These are phyloP conservation scores for Zaprionus capensis DNA, from an alignment of 1,140 invertebrate genomes.

Conservation along the genomic window DNA sequence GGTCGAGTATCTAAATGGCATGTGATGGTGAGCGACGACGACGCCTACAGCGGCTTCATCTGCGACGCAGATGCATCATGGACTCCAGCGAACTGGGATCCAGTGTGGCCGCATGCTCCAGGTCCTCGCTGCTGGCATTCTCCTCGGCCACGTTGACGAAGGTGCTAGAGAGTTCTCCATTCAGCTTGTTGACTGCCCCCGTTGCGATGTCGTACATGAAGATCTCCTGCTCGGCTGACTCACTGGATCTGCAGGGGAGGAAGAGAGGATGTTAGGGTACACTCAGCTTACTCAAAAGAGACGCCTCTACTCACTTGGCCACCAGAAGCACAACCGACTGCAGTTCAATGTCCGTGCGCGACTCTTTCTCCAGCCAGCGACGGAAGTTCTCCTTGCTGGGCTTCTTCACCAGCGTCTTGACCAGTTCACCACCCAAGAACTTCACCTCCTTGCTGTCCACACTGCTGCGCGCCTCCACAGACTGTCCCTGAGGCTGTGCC, in stretches of 20 bases:
- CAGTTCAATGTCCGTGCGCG: constrained; percentile 88
- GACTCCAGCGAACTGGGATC: constrained; percentile 85
- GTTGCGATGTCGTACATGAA: constrained; percentile 92
- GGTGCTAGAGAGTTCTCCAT: constrained; percentile 90
- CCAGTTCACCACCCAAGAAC: constrained; percentile 88
- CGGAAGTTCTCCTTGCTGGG: constrained; percentile 91
- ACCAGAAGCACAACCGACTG: constrained; percentile 92
- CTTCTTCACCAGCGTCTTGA: constrained; percentile 90
- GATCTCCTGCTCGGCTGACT: constrained; percentile 88
- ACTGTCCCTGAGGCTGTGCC: constrained; percentile 69
- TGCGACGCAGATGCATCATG: constrained; percentile 81
- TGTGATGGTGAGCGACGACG: constrained; percentile 46
- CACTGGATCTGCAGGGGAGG: constrained; percentile 48
- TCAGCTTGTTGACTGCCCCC: constrained; percentile 88
- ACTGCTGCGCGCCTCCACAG: constrained; percentile 66
- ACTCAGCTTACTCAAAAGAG: neutral
- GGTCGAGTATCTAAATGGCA: constrained; percentile 76
- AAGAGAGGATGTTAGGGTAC: neutral
- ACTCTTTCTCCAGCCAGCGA: constrained; percentile 91
- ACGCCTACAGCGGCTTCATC: constrained; percentile 48
- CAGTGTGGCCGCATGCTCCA: constrained; percentile 87
- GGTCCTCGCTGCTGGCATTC: constrained; percentile 89
- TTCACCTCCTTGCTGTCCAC: constrained; percentile 86
- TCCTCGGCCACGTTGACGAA: constrained; percentile 93
- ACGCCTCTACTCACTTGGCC: constrained; percentile 87